Conservation (phyloP, 2,888 invertebrate species). For the Oscheius sp. region DNA sequence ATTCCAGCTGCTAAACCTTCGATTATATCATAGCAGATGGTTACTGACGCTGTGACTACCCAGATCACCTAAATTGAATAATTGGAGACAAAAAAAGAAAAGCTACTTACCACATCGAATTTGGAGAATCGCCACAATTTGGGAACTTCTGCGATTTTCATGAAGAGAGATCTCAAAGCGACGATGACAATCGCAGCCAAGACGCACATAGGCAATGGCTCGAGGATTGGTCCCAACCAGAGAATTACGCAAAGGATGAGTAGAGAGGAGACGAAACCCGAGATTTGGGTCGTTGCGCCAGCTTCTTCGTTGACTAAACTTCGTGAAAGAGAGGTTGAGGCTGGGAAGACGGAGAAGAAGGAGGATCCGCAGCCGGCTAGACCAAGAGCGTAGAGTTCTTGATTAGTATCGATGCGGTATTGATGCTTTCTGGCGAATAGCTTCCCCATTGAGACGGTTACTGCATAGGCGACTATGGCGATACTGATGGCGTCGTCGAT, state of each 20-base stretch:
- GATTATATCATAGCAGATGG: conserved; percentile 82
- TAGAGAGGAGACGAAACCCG: conserved; percentile 81
- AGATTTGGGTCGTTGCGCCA: conserved; percentile 73
- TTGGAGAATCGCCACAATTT: conserved; percentile 82
- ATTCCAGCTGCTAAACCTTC: conserved; percentile 81
- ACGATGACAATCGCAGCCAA: conserved; percentile 72
- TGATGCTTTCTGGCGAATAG: conserved; percentile 73
- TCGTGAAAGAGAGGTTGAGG: conserved; percentile 51
- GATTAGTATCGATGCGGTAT: conserved; percentile 73
- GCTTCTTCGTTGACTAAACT: conserved; percentile 53
- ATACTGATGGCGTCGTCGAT: conserved; percentile 73
- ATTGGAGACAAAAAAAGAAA: no score
- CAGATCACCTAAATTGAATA: conserved; percentile 77
- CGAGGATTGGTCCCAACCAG: conserved; percentile 87
- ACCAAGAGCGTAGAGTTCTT: conserved; percentile 67
- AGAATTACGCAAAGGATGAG: conserved; percentile 82
- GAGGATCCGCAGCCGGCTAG: conserved; percentile 78
- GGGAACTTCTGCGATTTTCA: conserved; percentile 79
- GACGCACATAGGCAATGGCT: conserved; percentile 79
- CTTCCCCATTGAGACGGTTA: conserved; percentile 74
- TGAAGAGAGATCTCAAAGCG: conserved; percentile 71
- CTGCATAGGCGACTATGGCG: conserved; percentile 73
- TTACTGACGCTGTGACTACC: conserved; percentile 81
- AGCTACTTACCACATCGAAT: conserved; percentile 77
- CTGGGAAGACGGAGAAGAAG: conserved; percentile 69